Evolutionary conservation across 2,797 vertebrate genomes (phyloP), one percentile per base, ranked within the genome.

Genomic region (Sparidentex hasta): DNA sequence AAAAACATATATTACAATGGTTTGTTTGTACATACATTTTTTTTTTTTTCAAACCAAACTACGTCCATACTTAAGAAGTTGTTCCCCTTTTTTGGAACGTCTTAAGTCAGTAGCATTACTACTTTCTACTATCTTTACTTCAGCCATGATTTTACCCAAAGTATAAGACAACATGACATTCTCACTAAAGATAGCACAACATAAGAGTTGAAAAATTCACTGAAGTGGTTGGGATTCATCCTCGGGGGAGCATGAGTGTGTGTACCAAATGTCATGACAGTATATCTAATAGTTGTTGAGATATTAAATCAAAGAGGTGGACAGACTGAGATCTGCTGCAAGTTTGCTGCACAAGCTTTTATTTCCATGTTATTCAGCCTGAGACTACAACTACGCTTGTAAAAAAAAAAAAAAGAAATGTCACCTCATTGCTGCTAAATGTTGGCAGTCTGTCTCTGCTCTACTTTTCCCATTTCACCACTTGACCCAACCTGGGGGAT

Each of bases 401-500:
- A 33, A 17, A 29, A 6, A 61, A 47, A 27, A 27, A n/a, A n/a
- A n/a, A n/a, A n/a, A n/a, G n/a, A n/a, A n/a, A 14, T 14, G 20
- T 52, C 46, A n/a, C 17, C 41, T 54, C 56, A 29, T 50, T 70
- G 47, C 38, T 44, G 46, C 16, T 55, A 59, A 76, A 57, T 50
- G 20, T 51, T 47, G 8, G 3, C 38, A 17, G 9, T 23, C n/a
- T 43, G 0, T 33, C 27, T 9, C 14, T 21, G 54, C 52, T 71
- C 29, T 52, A n/a, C 44, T 71, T 78, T 80, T 62, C 46, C 17
- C 52, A n/a, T 77, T 83, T 85, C 44, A 73, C 46, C 27, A 68
- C 62, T 70, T 71, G 57, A 78, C 66, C 59, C 58, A 54, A 63
- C 43, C 68, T 17, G 21, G n/a, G 56, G 23, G 77, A 90, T 92